Base-by-base conservation (phyloP, 1,140 invertebrate genomes). In the Elymnias hypermnestra region DNA sequence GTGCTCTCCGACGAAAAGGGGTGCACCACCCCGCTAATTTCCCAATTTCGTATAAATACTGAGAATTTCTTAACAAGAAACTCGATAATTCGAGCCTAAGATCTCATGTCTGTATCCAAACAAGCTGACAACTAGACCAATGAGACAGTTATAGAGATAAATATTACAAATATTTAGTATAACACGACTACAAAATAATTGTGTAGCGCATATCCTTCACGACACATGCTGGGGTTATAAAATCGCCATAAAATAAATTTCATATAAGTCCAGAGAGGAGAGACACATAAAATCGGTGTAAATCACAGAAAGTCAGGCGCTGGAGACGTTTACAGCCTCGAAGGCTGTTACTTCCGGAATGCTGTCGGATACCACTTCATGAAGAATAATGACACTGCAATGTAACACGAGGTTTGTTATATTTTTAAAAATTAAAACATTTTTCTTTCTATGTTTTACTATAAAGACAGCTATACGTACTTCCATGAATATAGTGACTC, bases 281-380 rank as follows among this genome's bases (percentile, higher is more conserved):
- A 72, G 74, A 76, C 72, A 83, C 75, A 83, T 79, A 84, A 84
- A 84, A 82, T 79, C 68, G 77, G 58, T 69, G 74, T 84, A 84
- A 84, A 82, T 84, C 77, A 84, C 76, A 64, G 59, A 71, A 78
- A 79, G 79, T 79, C 77, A 78, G 70, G 60, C 75, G 76, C 59
- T 73, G 65, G 57, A 74, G 76, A 82, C 79, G 73, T 83, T 81
- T 81, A 83, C 73, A 75, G 68, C 71, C 68, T 61, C 57, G 26
- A 60, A 72, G 70, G 74, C 75, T 76, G 73, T 79, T 79, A 76
- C 73, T 72, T 66, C 64, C 63, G 65, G 63, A 61, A 64, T 43
- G 50, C 61, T 62, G 62, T 62, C 60, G 57, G 57, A 57, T 57
- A 63, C 64, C 72, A 69, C 67, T 75, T 63, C 40, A 57, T 60